Evolutionary conservation across 2,888 invertebrate species (phyloP).

Genomic region (Leptopterna dolabrata): DNA sequence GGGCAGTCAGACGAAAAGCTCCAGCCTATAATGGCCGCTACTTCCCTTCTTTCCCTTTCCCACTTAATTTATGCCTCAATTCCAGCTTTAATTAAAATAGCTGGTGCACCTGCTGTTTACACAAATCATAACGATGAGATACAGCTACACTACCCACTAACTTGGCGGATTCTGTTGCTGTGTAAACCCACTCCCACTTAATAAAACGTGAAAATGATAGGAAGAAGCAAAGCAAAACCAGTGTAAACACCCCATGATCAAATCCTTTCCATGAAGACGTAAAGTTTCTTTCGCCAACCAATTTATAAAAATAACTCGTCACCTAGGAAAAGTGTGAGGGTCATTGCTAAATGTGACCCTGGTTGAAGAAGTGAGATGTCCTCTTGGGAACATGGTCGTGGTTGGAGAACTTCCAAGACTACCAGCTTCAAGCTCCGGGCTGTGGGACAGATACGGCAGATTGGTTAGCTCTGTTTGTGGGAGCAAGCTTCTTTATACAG

Average conservation of each 20-base stretch:
- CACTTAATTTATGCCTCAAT: too few species aligned
- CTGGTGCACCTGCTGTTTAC: too few species aligned
- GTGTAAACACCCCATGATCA: not conserved
- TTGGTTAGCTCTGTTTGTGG: conserved; percentile 17
- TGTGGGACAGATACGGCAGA: conserved; percentile 49
- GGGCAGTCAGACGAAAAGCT: too few species aligned
- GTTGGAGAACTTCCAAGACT: conserved; percentile 60
- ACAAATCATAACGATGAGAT: too few species aligned
- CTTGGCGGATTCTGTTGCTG: too few species aligned
- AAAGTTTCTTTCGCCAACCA: not conserved
- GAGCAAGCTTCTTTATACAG: conserved; percentile 17
- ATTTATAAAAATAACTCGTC: conserved; percentile 24
- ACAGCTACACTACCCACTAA: too few species aligned
- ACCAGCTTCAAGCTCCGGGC: conserved; percentile 55
- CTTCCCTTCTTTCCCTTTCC: too few species aligned
- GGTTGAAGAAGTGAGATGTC: conserved; percentile 64
- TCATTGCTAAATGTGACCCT: conserved; percentile 74
- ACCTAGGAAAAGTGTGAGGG: conserved; percentile 71
- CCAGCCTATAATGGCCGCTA: too few species aligned
- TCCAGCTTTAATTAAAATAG: too few species aligned
- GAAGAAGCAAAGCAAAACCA: not conserved
- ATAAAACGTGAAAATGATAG: too few species aligned
- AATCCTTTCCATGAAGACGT: not conserved
- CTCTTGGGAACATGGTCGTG: conserved; percentile 55
- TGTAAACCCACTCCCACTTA: too few species aligned